A percentile compares a stretch with the other conserved stretches of the same genome.
These are phyloP conservation scores for Bhutanitis thaidina DNA, from an alignment of 2,888 invertebrate species.

Conservation along the genomic window DNA sequence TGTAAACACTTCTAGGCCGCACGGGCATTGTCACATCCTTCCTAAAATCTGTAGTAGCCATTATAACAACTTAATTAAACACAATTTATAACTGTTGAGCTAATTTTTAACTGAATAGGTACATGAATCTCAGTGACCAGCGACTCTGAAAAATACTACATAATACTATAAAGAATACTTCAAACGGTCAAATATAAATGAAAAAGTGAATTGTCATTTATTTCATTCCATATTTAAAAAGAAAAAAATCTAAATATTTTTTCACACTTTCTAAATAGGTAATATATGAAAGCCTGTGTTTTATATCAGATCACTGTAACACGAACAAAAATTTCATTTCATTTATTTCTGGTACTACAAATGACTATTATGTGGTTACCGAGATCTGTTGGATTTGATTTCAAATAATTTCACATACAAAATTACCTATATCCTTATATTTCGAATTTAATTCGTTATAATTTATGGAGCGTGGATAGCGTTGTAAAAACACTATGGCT, in stretches of 20 bases:
- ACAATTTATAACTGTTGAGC: slow-evolving; percentile 50
- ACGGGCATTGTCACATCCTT: slow-evolving; percentile 73
- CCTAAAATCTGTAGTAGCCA: slow-evolving; percentile 74
- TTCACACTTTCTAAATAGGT: too few relatives aligned
- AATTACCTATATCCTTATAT: too few relatives aligned
- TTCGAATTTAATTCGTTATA: too few relatives aligned
- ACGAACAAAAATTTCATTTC: too few relatives aligned
- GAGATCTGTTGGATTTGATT: too few relatives aligned
- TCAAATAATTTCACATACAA: too few relatives aligned
- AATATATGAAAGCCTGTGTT: too few relatives aligned
- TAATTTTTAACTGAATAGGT: slow-evolving; percentile 55
- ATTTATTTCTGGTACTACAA: too few relatives aligned
- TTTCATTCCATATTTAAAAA: slow-evolving; percentile 49
- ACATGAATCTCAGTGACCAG: slow-evolving; percentile 63
- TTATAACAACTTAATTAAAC: slow-evolving; percentile 55
- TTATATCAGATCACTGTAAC: too few relatives aligned
- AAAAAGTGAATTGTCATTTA: slow-evolving; percentile 57
- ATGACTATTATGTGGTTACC: too few relatives aligned
- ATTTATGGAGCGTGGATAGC: too few relatives aligned
- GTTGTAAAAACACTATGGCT: too few relatives aligned
- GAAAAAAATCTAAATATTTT: background rate
- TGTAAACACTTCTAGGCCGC: slow-evolving; percentile 84
- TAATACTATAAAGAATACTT: slow-evolving; percentile 61
- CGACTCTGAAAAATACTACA: slow-evolving; percentile 66
- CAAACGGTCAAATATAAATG: slow-evolving; percentile 40